A percentile compares a stretch with the other conserved stretches of the same genome.
These are phyloP conservation scores for Leuciscus idus DNA, from an alignment of 2,113 vertebrate species.

Conservation along the genomic window DNA sequence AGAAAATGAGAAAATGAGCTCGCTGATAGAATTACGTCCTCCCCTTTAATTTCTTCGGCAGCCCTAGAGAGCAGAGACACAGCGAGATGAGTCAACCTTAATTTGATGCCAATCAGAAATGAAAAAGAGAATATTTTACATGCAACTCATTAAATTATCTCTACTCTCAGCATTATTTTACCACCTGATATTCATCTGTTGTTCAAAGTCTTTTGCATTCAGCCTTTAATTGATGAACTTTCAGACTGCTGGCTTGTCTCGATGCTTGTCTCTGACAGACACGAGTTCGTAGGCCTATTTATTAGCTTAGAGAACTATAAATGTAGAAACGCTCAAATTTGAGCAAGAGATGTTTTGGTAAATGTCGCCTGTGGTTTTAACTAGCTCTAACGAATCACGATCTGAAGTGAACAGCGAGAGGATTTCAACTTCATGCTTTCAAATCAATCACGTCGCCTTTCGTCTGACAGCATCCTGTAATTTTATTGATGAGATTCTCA, in stretches of 20 bases:
- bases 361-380: background rate
- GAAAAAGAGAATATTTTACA: constrained; percentile 28
- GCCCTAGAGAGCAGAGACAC: constrained; percentile 17
- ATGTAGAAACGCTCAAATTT: background rate
- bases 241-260: background rate
- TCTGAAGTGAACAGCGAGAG: background rate
- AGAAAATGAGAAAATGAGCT: constrained; percentile 37
- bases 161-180: background rate
- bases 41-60: constrained; percentile 14
- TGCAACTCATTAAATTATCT: constrained; percentile 1
- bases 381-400: background rate
- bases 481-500: constrained; percentile 26
- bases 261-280: background rate
- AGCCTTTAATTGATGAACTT: background rate
- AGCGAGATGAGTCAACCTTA: constrained; percentile 2
- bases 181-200: background rate
- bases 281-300: background rate
- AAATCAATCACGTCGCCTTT: constrained; percentile 2
- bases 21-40: constrained; percentile 23
- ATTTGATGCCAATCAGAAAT: constrained; percentile 25
- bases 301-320: background rate
- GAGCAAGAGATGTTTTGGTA: background rate
- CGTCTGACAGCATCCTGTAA: constrained; percentile 21
- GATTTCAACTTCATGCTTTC: background rate
- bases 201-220: background rate